Evolutionary conservation across 2,888 invertebrate species (phyloP).

Genomic region (Labia minor): DNA sequence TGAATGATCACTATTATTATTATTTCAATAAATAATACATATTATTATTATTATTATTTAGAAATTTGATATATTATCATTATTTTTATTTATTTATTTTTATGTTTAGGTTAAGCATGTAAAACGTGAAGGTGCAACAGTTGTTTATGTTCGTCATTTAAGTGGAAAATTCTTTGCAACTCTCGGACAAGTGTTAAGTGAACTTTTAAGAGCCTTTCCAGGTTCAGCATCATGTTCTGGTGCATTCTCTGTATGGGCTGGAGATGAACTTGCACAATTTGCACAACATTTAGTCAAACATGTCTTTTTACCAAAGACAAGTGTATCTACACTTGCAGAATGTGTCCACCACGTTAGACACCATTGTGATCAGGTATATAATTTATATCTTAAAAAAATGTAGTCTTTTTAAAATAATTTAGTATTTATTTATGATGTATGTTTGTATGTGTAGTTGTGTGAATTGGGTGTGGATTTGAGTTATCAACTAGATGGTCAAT

Average conservation of each 20-base stretch:
- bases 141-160: constrained; percentile 67
- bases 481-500: constrained; percentile 78
- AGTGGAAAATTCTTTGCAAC: constrained; percentile 76
- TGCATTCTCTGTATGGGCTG: constrained; percentile 87
- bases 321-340: constrained; percentile 71
- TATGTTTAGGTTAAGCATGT: constrained; percentile 50
- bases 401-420: too few species aligned
- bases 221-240: constrained; percentile 53
- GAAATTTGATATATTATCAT: too few species aligned
- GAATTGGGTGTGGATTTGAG: constrained; percentile 75
- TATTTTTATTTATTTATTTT: too few species aligned
- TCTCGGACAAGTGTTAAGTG: constrained; percentile 60
- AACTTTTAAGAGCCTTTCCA: constrained; percentile 72
- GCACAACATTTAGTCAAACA: constrained; percentile 75
- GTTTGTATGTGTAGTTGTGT: constrained; percentile 43
- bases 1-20: background rate
- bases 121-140: constrained; percentile 67
- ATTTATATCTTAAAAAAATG: too few species aligned
- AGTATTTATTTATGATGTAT: too few species aligned
- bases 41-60: too few species aligned
- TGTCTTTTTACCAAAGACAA: constrained; percentile 80
- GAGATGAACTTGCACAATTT: constrained; percentile 66
- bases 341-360: constrained; percentile 71
- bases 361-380: constrained; percentile 53
- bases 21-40: too few species aligned